Percentiles rank a stretch among this genome's conserved stretches.
phyloP scores from a whole-genome alignment of 2,113 vertebrate genomes.

The Barnardius zonarius region DNA sequence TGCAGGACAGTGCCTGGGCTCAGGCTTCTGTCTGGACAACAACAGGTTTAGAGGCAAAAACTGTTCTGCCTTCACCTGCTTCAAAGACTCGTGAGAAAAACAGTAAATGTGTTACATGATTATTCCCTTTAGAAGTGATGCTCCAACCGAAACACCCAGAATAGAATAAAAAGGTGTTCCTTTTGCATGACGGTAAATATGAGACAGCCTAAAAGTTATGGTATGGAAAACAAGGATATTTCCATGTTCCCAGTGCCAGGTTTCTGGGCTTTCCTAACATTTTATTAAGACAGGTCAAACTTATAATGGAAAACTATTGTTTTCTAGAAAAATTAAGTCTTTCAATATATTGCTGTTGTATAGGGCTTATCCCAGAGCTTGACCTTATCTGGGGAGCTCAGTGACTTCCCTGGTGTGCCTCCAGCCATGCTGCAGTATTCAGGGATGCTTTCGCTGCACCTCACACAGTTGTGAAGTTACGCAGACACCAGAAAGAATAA shows the following conservation, averaged over 20 bases:
- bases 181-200: neutral
- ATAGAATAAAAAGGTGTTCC: neutral
- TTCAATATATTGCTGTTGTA: fast-evolving
- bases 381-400: neutral
- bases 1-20: neutral
- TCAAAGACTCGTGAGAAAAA: neutral
- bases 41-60: fast-evolving
- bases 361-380: neutral
- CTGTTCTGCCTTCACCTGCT: neutral
- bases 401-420: neutral
- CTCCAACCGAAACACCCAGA: neutral
- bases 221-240: neutral
- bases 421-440: neutral
- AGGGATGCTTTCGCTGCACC: fast-evolving
- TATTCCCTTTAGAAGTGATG: neutral
- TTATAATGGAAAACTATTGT: neutral
- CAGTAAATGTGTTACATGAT: neutral
- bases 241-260: neutral
- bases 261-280: neutral
- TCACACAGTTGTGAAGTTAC: neutral
- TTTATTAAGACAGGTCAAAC: neutral
- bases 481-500: fast-evolving
- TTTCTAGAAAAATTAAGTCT: neutral
- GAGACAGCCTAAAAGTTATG: neutral
- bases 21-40: neutral